A percentile compares a stretch with the other conserved stretches of the same genome.
phyloP scores from a whole-genome alignment of 1,140 invertebrate genomes.

The Coelopa frigida region DNA sequence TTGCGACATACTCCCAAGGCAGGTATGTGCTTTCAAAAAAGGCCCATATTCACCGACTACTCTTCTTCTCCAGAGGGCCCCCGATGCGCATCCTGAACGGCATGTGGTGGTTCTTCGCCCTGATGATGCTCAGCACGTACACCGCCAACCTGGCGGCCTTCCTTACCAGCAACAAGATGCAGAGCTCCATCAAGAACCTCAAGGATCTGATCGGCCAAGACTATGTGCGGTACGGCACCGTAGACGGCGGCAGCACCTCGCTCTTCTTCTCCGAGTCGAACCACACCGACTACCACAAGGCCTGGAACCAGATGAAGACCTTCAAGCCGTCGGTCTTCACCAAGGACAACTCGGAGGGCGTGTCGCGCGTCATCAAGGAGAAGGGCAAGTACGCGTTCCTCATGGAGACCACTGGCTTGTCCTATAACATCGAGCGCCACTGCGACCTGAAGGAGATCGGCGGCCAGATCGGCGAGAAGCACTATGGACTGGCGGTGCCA shows the following conservation, averaged over 20 bases:
- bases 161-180: constrained; percentile 77
- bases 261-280: constrained; percentile 54
- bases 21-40: constrained; percentile 34
- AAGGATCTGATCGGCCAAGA: constrained; percentile 84
- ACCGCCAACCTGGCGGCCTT: constrained; percentile 95
- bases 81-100: constrained; percentile 74
- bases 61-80: constrained; percentile 54
- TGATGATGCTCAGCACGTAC: constrained; percentile 93
- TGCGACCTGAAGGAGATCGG: constrained; percentile 75
- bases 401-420: constrained; percentile 78
- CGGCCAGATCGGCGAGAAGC: constrained; percentile 70
- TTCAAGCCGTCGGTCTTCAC: constrained; percentile 75
- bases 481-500: constrained; percentile 74
- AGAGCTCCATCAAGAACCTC: constrained; percentile 72
- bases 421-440: constrained; percentile 67
- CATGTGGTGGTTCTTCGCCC: constrained; percentile 94
- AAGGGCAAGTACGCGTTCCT: constrained; percentile 69
- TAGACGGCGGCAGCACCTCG: constrained; percentile 65
- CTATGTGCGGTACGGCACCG: constrained; percentile 78
- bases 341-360: constrained; percentile 71
- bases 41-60: constrained; percentile 27
- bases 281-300: constrained; percentile 64
- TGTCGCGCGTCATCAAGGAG: constrained; percentile 63
- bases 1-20: constrained; percentile 73
- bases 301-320: constrained; percentile 74